Conservation (phyloP, 2,888 invertebrate species). For the Petrolisthes manimaculis region DNA sequence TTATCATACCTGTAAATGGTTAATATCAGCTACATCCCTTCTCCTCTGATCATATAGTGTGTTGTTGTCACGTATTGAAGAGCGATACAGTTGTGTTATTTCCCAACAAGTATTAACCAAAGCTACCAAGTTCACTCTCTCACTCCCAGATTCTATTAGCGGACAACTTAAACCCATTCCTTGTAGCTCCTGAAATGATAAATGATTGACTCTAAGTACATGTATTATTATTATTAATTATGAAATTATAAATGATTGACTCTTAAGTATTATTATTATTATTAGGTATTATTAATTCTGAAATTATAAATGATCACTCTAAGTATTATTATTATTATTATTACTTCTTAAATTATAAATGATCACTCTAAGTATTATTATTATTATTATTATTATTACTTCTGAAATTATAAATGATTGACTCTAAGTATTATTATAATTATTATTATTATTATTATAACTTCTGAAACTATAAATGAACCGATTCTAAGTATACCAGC, state of each 20-base stretch:
- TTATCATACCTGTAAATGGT: slow-evolving; percentile 56
- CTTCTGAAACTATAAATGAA: no score
- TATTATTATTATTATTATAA: no score
- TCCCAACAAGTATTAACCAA: slow-evolving; percentile 63
- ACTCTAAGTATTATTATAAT: no score
- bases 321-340: no score
- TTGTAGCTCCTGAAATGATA: slow-evolving; percentile 54
- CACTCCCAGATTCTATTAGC: slow-evolving; percentile 46
- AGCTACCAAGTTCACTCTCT: slow-evolving; percentile 55
- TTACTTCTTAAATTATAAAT: no score
- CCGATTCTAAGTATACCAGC: no score
- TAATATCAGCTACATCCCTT: slow-evolving; percentile 56
- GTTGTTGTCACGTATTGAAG: slow-evolving; percentile 52
- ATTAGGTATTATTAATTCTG: neutral
- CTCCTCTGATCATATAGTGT: slow-evolving; percentile 57
- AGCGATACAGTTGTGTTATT: slow-evolving; percentile 58
- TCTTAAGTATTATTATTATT: neutral
- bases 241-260: neutral
- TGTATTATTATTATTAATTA: no score
- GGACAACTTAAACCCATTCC: slow-evolving; percentile 51
- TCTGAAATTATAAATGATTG: no score
- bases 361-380: no score
- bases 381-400: no score
- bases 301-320: neutral
- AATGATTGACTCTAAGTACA: neutral